phyloP scores from a whole-genome alignment of 2,888 invertebrate species.

The Pachymerium ferrugineum region DNA sequence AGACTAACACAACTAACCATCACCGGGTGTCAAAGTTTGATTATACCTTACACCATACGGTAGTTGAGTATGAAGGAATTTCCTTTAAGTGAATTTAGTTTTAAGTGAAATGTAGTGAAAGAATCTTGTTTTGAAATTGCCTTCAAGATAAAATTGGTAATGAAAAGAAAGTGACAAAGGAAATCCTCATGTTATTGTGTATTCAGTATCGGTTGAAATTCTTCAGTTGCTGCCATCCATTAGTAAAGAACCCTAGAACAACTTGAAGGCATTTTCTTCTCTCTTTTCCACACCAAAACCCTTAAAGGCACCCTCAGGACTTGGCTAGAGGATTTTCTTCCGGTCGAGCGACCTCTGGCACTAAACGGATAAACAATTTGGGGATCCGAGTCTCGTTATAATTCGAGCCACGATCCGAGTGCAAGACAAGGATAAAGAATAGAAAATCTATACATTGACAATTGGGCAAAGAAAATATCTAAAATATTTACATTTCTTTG shows the following conservation, averaged over 20 bases:
- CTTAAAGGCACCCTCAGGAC: background rate
- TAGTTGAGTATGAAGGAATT: no score
- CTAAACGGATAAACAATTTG: slow-evolving; percentile 18
- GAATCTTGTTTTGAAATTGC: no score
- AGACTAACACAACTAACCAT: background rate
- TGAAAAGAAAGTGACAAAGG: no score
- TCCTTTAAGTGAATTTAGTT: no score
- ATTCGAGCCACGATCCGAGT: background rate
- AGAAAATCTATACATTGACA: background rate
- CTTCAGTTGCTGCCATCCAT: no score
- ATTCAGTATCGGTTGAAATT: background rate
- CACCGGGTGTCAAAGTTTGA: no score
- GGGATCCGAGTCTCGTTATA: background rate
- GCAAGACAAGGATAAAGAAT: background rate
- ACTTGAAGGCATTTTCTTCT: background rate
- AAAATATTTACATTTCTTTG: no score
- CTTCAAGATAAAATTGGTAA: no score
- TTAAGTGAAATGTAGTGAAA: no score
- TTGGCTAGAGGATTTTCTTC: background rate
- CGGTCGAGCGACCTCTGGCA: slow-evolving; percentile 1
- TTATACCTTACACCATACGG: no score
- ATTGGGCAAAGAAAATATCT: background rate
- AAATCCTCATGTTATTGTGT: background rate
- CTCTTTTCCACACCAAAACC: background rate
- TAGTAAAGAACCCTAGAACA: background rate